A percentile compares a stretch with the other conserved stretches of the same genome.
Conservation (phyloP, 92 coral and sea anemone species). For the Virgularia gustaviana region DNA sequence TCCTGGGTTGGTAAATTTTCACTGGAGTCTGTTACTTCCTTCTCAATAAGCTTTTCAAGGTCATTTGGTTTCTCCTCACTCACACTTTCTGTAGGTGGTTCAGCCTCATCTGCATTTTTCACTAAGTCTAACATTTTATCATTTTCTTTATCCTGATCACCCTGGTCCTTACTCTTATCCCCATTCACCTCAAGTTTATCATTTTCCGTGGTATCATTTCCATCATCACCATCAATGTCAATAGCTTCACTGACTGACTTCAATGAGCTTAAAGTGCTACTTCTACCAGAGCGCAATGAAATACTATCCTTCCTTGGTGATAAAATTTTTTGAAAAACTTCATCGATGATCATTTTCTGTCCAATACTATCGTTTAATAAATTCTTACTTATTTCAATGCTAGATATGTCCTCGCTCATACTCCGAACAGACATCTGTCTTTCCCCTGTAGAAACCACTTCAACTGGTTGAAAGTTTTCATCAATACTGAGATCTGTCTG, state of each 20-base stretch:
- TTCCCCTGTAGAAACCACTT: not conserved
- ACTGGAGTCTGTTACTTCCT: not conserved
- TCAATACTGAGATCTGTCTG: slow-evolving; percentile 28
- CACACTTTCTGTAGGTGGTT: not conserved
- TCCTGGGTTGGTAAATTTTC: not conserved
- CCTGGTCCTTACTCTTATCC: not conserved
- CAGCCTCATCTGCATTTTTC: not conserved
- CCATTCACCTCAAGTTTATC: not conserved
- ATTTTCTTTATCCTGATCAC: not conserved
- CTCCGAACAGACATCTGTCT: slow-evolving; percentile 14
- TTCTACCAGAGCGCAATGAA: not conserved
- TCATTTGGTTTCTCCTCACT: too few species aligned
- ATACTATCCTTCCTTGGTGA: slow-evolving; percentile 29
- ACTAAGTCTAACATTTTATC: not conserved
- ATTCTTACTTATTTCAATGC: slow-evolving; percentile 35
- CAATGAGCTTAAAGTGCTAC: not conserved
- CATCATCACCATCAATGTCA: not conserved
- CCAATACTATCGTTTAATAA: slow-evolving; percentile 33
- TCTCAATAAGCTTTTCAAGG: slow-evolving; percentile 3
- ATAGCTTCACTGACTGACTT: too few species aligned
- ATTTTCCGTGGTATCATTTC: not conserved
- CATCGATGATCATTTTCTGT: slow-evolving; percentile 28
- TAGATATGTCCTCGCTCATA: slow-evolving; percentile 36
- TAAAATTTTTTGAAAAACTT: slow-evolving; percentile 35
- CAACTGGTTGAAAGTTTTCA: slow-evolving; percentile 22